Percentiles rank a stretch among this genome's conserved stretches.
phyloP scores from a whole-genome alignment of 2,797 vertebrate genomes.

The Lepus townsendii region DNA sequence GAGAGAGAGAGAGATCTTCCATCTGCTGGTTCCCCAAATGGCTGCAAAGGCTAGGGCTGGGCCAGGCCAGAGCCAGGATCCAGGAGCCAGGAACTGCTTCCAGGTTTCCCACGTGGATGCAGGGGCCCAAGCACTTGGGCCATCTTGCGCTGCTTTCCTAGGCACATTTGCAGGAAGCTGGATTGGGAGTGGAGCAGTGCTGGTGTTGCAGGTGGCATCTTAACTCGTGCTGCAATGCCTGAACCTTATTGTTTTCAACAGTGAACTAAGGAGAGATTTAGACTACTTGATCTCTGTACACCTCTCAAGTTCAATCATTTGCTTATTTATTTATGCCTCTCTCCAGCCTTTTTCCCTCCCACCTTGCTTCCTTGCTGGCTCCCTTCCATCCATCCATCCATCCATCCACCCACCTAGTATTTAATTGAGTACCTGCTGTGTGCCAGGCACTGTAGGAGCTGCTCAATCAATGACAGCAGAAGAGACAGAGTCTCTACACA shows the following conservation, averaged over 20 bases:
- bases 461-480: background rate
- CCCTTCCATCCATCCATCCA: background rate
- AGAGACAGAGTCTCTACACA: background rate
- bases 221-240: no score
- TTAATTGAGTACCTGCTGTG: background rate
- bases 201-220: no score
- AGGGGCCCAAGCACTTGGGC: no score
- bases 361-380: background rate
- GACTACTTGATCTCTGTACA: background rate
- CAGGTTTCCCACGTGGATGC: no score
- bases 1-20: no score
- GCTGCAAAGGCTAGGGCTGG: no score
- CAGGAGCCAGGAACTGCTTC: no score
- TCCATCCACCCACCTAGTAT: background rate
- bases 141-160: no score
- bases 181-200: no score
- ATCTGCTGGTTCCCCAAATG: no score
- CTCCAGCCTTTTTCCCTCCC: background rate
- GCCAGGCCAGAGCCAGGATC: no score
- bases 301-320: constrained; percentile 25
- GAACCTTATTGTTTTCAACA: background rate
- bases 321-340: background rate
- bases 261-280: background rate
- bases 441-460: background rate
- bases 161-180: no score